Evolutionary conservation across 1,140 invertebrate genomes (phyloP).

Genomic region (Apis laboriosa): DNA sequence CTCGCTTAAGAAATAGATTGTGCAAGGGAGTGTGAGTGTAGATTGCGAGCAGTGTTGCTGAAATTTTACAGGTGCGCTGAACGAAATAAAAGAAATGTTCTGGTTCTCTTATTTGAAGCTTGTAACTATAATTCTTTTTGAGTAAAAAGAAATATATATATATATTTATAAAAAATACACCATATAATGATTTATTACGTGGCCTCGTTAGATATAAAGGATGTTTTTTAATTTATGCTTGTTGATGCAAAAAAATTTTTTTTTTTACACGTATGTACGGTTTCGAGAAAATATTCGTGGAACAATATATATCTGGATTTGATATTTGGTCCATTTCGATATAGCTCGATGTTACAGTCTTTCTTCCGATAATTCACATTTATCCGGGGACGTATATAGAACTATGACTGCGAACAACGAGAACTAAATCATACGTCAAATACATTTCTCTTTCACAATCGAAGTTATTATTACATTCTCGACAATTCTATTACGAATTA

Average conservation of each 20-base stretch:
- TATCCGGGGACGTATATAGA: not conserved
- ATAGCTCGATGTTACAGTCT: not conserved
- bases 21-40: not conserved
- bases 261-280: too few relatives aligned
- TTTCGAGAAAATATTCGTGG: not conserved
- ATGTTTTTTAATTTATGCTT: too few relatives aligned
- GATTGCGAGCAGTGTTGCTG: not conserved
- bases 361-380: conserved; percentile 10
- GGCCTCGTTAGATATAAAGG: too few relatives aligned
- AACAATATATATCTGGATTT: not conserved
- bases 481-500: not conserved
- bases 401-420: conserved; percentile 8
- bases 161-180: too few relatives aligned
- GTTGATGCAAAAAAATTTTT: too few relatives aligned
- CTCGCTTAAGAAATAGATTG: not conserved
- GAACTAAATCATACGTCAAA: conserved; percentile 28
- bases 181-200: too few relatives aligned
- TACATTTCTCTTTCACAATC: not conserved
- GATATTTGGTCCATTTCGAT: not conserved
- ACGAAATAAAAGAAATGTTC: too few relatives aligned
- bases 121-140: too few relatives aligned
- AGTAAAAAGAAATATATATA: too few relatives aligned
- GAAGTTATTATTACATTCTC: conserved; percentile 17
- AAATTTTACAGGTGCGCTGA: not conserved
- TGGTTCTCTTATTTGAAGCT: too few relatives aligned